These are phyloP conservation scores for Cataglyphis rosenhaueri DNA, from an alignment of 2,888 invertebrate genomes.

Conservation along the genomic window DNA sequence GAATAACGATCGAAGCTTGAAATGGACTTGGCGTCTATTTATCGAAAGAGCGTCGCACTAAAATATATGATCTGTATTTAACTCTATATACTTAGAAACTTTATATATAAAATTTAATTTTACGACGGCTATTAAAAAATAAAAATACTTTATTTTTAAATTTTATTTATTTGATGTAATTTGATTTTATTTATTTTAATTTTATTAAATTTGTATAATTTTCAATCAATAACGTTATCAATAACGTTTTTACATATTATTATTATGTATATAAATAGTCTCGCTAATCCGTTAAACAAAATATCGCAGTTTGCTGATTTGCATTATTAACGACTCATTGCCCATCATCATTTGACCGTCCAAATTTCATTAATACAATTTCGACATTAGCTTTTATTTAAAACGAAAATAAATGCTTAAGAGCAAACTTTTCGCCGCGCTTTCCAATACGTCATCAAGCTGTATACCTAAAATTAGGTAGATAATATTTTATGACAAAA, in stretches of 20 bases:
- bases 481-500: conserved; percentile 11
- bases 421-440: not conserved
- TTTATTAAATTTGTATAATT: not conserved
- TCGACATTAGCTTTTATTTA: conserved; percentile 33
- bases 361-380: conserved; percentile 25
- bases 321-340: conserved; percentile 25
- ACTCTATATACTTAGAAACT: not conserved
- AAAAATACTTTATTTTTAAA: not conserved
- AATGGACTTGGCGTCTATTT: conserved; percentile 17
- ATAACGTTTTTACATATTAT: not conserved
- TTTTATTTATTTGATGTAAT: no score
- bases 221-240: not conserved
- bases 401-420: conserved; percentile 22
- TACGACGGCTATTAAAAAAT: not conserved
- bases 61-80: not conserved
- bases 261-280: not conserved
- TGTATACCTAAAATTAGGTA: not conserved
- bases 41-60: not conserved
- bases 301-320: not conserved
- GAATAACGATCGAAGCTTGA: conserved; percentile 34
- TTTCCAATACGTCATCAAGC: conserved; percentile 12
- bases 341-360: not conserved
- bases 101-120: not conserved
- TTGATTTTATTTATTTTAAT: not conserved
- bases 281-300: conserved; percentile 4